Percentiles rank a stretch among this genome's conserved stretches.
phyloP scores from a whole-genome alignment of 2,888 invertebrate species.

The Carabus problematicus region DNA sequence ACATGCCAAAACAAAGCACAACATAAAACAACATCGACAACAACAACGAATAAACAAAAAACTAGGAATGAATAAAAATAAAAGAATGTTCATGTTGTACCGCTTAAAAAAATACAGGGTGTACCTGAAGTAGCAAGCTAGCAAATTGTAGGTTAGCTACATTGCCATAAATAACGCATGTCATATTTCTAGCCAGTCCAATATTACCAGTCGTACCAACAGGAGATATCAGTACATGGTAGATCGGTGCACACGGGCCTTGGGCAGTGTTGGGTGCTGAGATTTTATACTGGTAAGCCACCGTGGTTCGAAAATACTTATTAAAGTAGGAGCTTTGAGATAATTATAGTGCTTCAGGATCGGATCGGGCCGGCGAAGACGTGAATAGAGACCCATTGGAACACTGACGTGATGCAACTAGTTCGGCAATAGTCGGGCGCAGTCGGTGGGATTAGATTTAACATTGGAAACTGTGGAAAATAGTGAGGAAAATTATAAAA shows the following conservation, averaged over 20 bases:
- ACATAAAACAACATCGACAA: no score
- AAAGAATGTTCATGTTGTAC: no score
- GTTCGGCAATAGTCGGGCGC: not conserved
- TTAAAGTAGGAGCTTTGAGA: conserved; percentile 31
- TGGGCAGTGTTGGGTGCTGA: not conserved
- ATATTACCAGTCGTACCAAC: conserved; percentile 17
- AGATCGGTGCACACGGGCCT: not conserved
- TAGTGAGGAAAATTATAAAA: not conserved
- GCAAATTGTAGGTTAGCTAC: conserved; percentile 47
- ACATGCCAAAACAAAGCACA: no score
- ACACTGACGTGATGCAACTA: not conserved
- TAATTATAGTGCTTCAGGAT: conserved; percentile 27
- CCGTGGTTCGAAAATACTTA: conserved; percentile 34
- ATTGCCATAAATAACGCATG: conserved; percentile 47
- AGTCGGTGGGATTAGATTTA: not conserved
- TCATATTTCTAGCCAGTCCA: conserved; percentile 31
- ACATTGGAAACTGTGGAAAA: not conserved
- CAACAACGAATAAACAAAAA: no score
- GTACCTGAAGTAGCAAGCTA: conserved; percentile 37
- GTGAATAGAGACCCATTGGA: not conserved
- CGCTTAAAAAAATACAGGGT: conserved; percentile 3
- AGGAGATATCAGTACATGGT: conserved; percentile 1
- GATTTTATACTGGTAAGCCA: conserved; percentile 5
- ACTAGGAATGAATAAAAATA: no score
- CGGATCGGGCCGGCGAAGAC: conserved; percentile 7